A percentile compares a stretch with the other conserved stretches of the same genome.
These are phyloP conservation scores for Mandrillus leucophaeus DNA, from an alignment of 2,113 vertebrate genomes.

Conservation along the genomic window DNA sequence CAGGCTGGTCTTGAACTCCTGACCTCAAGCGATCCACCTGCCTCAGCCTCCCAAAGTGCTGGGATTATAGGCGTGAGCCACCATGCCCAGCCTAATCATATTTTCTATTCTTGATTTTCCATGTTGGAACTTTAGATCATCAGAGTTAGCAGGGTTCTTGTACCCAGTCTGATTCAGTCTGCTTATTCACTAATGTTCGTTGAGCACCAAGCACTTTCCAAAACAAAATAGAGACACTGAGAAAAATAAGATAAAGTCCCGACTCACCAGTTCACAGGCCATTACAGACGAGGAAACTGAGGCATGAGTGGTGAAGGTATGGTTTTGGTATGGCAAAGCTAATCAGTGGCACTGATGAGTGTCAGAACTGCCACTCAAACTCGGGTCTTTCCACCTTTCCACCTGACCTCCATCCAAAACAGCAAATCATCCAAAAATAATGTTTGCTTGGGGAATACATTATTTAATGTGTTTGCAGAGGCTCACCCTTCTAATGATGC, in stretches of 20 bases:
- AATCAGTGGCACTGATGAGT: neutral
- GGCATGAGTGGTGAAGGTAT: neutral
- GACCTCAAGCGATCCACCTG: too few species aligned
- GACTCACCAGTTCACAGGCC: neutral
- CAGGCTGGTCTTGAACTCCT: too few species aligned
- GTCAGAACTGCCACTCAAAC: neutral
- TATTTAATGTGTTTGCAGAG: slow-evolving; percentile 69
- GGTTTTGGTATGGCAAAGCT: neutral
- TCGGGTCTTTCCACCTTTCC: neutral
- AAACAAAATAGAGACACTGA: neutral
- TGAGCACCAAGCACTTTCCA: neutral
- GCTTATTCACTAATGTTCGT: neutral
- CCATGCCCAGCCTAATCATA: neutral
- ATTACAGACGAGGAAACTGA: neutral
- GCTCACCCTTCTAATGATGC: slow-evolving; percentile 64
- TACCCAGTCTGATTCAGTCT: neutral
- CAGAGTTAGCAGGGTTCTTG: neutral
- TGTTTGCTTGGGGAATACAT: slow-evolving; percentile 65
- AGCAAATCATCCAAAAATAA: slow-evolving; percentile 50
- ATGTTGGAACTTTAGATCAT: neutral
- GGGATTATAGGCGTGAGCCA: too few species aligned
- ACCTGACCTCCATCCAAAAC: slow-evolving; percentile 9
- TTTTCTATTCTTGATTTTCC: neutral
- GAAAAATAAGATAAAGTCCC: neutral
- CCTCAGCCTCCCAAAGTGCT: too few species aligned